Evolutionary conservation across 2,797 vertebrate species (phyloP).

Genomic region (Gadopsis marmoratus): DNA sequence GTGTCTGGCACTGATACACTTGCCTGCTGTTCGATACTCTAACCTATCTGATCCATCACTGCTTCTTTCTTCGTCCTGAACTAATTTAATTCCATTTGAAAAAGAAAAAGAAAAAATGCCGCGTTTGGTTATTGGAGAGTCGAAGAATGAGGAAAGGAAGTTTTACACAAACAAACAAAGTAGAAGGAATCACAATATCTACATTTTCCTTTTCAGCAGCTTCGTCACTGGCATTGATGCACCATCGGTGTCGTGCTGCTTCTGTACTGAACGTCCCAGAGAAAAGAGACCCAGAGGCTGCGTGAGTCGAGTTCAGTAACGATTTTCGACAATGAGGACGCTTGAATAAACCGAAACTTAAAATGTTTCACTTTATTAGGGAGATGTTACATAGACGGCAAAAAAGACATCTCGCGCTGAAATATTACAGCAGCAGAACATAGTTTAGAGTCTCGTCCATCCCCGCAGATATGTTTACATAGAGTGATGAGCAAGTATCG

Average conservation of each 20-base stretch:
- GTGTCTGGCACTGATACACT: background rate
- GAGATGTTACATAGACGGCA: too few species aligned
- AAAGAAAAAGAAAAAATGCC: background rate
- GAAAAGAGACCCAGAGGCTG: background rate
- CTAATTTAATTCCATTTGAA: conserved; percentile 19
- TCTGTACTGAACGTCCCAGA: too few species aligned
- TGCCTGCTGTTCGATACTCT: background rate
- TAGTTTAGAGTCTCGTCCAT: too few species aligned
- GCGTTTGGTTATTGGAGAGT: conserved; percentile 10
- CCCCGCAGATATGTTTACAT: too few species aligned
- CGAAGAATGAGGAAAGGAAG: background rate
- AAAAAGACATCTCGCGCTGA: too few species aligned
- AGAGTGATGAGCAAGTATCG: too few species aligned
- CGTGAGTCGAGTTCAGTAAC: background rate
- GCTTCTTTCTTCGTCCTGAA: conserved; percentile 2
- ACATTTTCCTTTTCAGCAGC: background rate
- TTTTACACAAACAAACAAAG: background rate
- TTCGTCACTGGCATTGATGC: too few species aligned
- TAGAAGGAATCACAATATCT: background rate
- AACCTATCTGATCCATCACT: conserved; percentile 1
- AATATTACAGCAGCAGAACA: too few species aligned
- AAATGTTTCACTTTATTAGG: background rate
- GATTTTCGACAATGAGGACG: too few species aligned
- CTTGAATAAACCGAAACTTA: background rate
- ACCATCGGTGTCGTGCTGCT: background rate